phyloP scores from a whole-genome alignment of 2,113 vertebrate species.

The Casuarius casuarius region DNA sequence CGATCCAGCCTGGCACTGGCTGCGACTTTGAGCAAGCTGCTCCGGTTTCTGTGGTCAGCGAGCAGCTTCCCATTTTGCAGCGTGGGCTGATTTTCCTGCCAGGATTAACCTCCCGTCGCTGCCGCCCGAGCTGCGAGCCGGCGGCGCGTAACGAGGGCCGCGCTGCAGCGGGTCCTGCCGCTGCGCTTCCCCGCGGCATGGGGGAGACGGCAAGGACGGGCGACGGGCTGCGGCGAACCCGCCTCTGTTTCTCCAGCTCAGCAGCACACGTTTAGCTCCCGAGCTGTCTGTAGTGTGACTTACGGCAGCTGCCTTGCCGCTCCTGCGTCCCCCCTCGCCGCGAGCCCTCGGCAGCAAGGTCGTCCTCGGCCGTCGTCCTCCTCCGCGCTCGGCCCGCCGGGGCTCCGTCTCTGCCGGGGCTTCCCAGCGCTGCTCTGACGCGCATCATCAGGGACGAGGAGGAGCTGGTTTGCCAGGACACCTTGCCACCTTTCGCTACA shows the following conservation, averaged over 20 bases:
- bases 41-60: neutral
- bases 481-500: neutral
- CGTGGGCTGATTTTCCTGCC: neutral
- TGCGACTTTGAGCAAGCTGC: neutral
- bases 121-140: neutral
- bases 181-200: too few relatives aligned
- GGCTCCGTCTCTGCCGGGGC: neutral
- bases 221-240: rapidly evolving
- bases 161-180: too few relatives aligned
- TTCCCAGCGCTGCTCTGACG: too few relatives aligned
- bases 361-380: too few relatives aligned
- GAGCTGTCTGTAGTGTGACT: neutral
- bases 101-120: neutral
- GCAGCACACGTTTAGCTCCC: rapidly evolving
- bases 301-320: neutral
- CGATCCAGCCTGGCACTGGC: neutral
- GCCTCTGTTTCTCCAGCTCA: neutral
- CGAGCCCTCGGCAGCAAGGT: neutral
- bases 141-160: too few relatives aligned
- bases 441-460: rapidly evolving
- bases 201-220: neutral
- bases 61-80: neutral
- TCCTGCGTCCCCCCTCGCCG: neutral
- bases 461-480: neutral
- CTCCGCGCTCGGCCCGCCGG: rapidly evolving